Base-by-base conservation (phyloP, 2,797 vertebrate genomes). In the Melanotaenia pygmaea region DNA sequence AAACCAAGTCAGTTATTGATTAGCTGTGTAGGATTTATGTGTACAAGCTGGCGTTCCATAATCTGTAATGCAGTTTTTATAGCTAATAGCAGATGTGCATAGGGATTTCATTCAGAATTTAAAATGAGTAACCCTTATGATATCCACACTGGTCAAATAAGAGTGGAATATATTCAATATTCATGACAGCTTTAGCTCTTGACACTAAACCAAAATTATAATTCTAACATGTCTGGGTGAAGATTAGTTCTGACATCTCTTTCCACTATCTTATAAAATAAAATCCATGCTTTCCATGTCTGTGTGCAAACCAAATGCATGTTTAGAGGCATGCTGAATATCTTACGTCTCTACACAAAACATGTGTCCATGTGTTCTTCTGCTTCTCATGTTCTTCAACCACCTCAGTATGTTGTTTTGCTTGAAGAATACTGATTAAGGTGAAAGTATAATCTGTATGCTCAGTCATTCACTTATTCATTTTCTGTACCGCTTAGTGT, bases 1-100 rank as follows among this genome's bases (percentile, higher is more conserved):
- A 80, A 79, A 82, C 84, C 78, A 76, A 86, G 84, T 83, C 80
- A 60, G 40, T 54, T 83, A 81, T 83, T 77, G 75, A 88, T 83
- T 74, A 85, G 62, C 47, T n/a, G 37, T 20, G 54, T 35, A 66
- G 77, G 68, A 79, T 67, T 57, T 65, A 74, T 69, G 64, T 64
- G 43, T 68, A 68, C 20, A 54, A 59, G 37, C 63, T 2, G 22
- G 53, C 26, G 1, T 28, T 28, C 13, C 28, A 11, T 53, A 5
- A 26, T 26, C 22, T 53, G 22, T 13, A 13, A 53, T 12, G 26
- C 12, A 13, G 24, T 24, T 13, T 24, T 26, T 5, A 53, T 13
- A 12, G 12, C 58, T 65, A 72, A 66, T 28, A 70, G 20, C 51
- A 59, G 4, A 72, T 70, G 53, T 59, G 65, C 28, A 62, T 59